Conservation (phyloP, 2,113 vertebrate genomes). For the Forbesichthys papilliferus region DNA sequence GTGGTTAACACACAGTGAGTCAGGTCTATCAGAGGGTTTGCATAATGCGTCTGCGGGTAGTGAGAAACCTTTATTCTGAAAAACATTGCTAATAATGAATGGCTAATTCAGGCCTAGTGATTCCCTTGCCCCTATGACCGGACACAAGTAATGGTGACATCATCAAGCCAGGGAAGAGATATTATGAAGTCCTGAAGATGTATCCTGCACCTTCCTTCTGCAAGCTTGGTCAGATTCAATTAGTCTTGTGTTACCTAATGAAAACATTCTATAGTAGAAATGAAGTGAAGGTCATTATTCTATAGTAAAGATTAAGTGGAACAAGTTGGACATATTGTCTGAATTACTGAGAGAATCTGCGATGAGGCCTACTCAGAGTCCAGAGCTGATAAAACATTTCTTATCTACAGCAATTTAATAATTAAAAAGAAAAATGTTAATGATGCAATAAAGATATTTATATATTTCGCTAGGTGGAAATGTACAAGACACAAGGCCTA, state of each 20-base stretch:
- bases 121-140: not conserved
- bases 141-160: constrained; percentile 17
- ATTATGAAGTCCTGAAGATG: constrained; percentile 17
- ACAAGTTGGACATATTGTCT: not conserved
- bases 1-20: no score
- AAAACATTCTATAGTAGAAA: no score
- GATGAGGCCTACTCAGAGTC: not conserved
- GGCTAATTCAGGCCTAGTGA: no score
- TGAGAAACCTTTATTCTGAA: not conserved
- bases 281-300: no score
- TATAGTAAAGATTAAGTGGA: no score
- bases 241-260: no score
- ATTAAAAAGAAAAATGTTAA: constrained; percentile 6
- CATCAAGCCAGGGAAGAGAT: not conserved
- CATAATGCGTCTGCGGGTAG: not conserved
- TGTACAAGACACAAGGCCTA: not conserved
- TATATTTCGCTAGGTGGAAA: not conserved
- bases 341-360: not conserved
- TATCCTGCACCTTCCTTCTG: not conserved
- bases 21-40: no score
- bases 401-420: not conserved
- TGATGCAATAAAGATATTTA: not conserved
- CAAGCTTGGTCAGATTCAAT: no score
- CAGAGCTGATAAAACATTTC: not conserved
- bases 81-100: no score